Percentiles rank a stretch among this genome's conserved stretches.
These are phyloP conservation scores for Ladona fulva DNA, from an alignment of 1,140 invertebrate genomes.

Conservation along the genomic window DNA sequence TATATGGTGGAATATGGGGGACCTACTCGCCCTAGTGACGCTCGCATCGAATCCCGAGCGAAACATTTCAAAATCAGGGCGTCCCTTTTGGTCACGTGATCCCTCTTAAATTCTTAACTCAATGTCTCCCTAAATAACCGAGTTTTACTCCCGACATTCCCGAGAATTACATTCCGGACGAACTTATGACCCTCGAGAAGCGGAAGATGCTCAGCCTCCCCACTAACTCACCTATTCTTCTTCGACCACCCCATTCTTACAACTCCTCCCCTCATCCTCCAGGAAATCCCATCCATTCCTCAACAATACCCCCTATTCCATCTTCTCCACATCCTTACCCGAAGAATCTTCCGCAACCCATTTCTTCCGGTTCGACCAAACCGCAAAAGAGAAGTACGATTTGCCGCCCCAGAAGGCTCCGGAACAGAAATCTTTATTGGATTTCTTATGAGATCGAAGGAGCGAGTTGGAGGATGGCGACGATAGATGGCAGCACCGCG, in stretches of 20 bases:
- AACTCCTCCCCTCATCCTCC: not conserved
- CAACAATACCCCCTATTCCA: not conserved
- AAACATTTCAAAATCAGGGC: no score
- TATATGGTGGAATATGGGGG: no score
- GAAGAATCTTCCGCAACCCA: not conserved
- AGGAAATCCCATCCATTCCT: not conserved
- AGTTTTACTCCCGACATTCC: no score
- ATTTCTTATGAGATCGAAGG: not conserved
- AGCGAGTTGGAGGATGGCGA: not conserved
- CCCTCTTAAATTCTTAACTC: no score
- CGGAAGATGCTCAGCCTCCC: no score
- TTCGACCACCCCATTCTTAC: not conserved
- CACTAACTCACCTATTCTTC: not conserved
- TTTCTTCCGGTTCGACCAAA: not conserved
- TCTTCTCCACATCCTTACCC: not conserved
- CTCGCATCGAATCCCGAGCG: no score
- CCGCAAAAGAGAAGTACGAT: not conserved
- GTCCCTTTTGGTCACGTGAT: no score
- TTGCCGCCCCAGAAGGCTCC: not conserved
- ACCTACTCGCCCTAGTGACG: no score
- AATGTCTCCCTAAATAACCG: no score
- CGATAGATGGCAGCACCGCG: no score
- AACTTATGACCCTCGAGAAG: no score
- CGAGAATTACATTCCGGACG: no score
- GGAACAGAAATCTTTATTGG: constrained; percentile 1